A percentile compares a stretch with the other conserved stretches of the same genome.
These are phyloP conservation scores for Eristalinus aeneus DNA, from an alignment of 2,888 invertebrate genomes.

Conservation along the genomic window DNA sequence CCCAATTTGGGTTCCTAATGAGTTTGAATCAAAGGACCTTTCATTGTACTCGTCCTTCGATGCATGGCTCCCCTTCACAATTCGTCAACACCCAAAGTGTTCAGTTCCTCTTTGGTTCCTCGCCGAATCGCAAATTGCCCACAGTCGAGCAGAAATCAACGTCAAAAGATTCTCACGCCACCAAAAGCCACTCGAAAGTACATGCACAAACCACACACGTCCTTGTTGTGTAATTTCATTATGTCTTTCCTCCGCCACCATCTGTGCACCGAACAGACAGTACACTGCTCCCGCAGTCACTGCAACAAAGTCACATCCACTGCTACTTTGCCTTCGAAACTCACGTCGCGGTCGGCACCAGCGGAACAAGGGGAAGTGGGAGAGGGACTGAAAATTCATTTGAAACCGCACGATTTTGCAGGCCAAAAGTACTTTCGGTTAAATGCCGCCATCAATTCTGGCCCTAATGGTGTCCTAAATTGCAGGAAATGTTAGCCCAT, in stretches of 20 bases:
- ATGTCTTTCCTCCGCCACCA: neutral
- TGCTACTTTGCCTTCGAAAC: slow-evolving; percentile 4
- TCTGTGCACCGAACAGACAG: neutral
- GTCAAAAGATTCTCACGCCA: neutral
- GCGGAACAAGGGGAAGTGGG: neutral
- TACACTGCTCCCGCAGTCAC: neutral
- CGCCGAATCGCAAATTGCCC: no score
- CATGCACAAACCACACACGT: neutral
- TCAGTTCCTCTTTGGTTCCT: no score
- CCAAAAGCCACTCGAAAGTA: neutral
- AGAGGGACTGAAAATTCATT: slow-evolving; percentile 18
- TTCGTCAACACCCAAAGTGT: no score
- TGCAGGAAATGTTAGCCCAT: slow-evolving; percentile 62
- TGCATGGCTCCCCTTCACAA: no score
- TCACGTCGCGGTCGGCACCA: neutral
- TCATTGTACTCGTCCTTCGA: no score
- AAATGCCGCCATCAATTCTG: slow-evolving; percentile 56
- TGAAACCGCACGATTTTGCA: slow-evolving; percentile 50
- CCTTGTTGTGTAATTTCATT: neutral
- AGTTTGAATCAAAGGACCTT: no score
- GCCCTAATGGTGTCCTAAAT: slow-evolving; percentile 58
- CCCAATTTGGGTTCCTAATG: no score
- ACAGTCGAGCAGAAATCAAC: neutral
- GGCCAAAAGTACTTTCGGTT: slow-evolving; percentile 47
- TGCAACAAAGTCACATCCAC: slow-evolving; percentile 19